Evolutionary conservation across 2,797 vertebrate species (phyloP).

Genomic region (Limnodromus scolopaceus): DNA sequence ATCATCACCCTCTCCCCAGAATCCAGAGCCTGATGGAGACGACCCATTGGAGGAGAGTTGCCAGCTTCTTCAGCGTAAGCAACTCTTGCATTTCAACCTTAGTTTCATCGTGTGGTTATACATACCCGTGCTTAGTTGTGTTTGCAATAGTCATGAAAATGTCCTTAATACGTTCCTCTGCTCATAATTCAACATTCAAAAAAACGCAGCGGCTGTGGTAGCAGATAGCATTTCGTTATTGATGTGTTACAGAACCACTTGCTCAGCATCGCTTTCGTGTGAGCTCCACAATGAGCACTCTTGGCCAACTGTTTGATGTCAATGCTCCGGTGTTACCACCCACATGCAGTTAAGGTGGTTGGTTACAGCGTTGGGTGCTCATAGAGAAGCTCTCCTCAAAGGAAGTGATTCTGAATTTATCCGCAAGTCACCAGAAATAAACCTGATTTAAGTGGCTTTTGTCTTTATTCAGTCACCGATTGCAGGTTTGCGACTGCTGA

Average conservation of each 20-base stretch:
- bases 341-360: not conserved
- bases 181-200: not conserved
- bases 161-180: not conserved
- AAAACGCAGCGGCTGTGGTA: not conserved
- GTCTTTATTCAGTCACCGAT: not conserved
- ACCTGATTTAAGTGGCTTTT: not conserved
- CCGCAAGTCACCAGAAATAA: not conserved
- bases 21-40: not conserved
- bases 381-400: not conserved
- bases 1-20: not conserved
- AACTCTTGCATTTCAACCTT: not conserved
- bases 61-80: not conserved
- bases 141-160: not conserved
- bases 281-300: not conserved
- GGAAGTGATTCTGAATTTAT: not conserved
- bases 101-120: not conserved
- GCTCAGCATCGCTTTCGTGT: not conserved
- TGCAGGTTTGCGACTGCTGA: not conserved
- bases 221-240: not conserved
- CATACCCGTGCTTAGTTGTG: not conserved
- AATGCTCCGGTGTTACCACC: not conserved
- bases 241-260: conserved; percentile 16
- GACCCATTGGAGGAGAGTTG: not conserved
- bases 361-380: not conserved
- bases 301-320: conserved; percentile 16